phyloP scores from a whole-genome alignment of 2,888 invertebrate species.

The Limnephilus auricula region DNA sequence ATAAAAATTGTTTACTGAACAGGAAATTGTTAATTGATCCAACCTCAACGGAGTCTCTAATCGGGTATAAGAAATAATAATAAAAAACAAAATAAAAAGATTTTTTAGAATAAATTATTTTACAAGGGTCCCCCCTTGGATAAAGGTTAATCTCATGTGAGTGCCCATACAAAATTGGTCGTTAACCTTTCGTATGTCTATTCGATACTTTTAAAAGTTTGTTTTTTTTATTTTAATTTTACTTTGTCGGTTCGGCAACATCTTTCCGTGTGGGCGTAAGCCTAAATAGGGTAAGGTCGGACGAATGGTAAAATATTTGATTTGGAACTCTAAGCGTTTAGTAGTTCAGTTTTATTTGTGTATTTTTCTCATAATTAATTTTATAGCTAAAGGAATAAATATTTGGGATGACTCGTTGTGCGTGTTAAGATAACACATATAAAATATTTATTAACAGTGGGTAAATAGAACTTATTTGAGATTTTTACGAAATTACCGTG shows the following conservation, averaged over 20 bases:
- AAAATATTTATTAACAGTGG: not conserved
- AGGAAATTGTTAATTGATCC: slow-evolving; percentile 23
- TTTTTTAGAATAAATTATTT: slow-evolving; percentile 9
- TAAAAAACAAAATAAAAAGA: slow-evolving; percentile 8
- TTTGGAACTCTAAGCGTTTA: not conserved
- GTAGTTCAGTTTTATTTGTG: not conserved
- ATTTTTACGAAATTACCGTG: too few species aligned
- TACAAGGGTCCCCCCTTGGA: slow-evolving; percentile 11
- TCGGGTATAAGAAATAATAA: slow-evolving; percentile 7
- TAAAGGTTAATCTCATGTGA: slow-evolving; percentile 21
- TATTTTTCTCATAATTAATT: not conserved
- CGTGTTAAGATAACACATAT: not conserved
- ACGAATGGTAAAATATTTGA: not conserved
- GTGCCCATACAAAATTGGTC: slow-evolving; percentile 29
- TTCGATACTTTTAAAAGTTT: not conserved
- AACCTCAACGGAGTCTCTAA: not conserved
- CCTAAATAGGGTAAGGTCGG: not conserved
- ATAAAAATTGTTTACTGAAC: not conserved
- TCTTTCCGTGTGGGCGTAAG: not conserved
- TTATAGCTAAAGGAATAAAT: not conserved
- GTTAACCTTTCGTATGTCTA: slow-evolving; percentile 12
- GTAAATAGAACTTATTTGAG: too few species aligned
- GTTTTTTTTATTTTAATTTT: not conserved
- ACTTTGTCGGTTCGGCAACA: not conserved
- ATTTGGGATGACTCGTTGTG: not conserved